Evolutionary conservation across 2,888 invertebrate species (phyloP), one percentile per base, ranked within the genome.

Genomic region (Heliconius charithonia): DNA sequence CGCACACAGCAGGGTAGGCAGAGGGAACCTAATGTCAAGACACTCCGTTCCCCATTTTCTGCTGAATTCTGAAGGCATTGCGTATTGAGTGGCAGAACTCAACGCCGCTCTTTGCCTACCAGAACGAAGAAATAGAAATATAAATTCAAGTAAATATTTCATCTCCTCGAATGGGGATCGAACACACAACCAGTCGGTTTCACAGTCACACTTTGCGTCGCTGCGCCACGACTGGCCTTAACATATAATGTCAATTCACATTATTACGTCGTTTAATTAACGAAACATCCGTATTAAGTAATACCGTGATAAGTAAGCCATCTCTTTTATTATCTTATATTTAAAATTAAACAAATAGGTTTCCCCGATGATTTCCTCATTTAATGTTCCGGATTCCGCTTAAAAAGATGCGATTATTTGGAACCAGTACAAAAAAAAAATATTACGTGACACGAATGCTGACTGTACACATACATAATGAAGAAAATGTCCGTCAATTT

Each of bases 401-500:
- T 78, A 72, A 80, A 79, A 77, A 80, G 75, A 76, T 63, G 59
- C 77, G 65, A 79, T 78, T 75, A 77, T 75, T 75, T 78, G 63
- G 59, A 76, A 71, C 75, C 72, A 59, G 78, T 65, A 80, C 10
- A 37, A 37, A 81, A 80, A n/a, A 81, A 83, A 81, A 82, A 77
- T 79, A 81, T 75, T 80, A 83, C 82, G 81, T 83, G 83, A 81
- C 81, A 69, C 71, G 83, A 83, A 79, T 83, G 63, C 75, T 62
- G 70, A 82, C 82, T 85, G 83, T 87, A 84, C 83, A 85, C 86
- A 83, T 87, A 84, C 84, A 83, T 88, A 89, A 90, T 87, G 87
- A 89, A 86, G 83, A 83, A 85, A 86, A 86, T 86, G 85, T 84
- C 82, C 84, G 84, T 85, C 88, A 88, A 88, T 90, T 89, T 88